Base-by-base conservation (phyloP, 2,113 vertebrate species). In the Puffinus mauretanicus region DNA sequence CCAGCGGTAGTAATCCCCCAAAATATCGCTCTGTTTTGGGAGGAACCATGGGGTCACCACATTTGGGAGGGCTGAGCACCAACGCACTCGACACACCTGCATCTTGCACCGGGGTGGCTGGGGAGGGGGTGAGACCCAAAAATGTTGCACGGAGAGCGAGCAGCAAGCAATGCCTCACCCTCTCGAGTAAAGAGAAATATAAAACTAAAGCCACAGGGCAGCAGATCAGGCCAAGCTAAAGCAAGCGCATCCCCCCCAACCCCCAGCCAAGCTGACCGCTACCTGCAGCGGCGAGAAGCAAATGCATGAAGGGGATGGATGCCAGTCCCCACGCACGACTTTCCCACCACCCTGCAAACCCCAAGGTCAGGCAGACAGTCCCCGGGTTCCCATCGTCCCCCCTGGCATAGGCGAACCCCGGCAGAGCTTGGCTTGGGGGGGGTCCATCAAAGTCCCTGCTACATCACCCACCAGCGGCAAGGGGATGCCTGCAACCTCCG, bases 71-170 rank as follows among this genome's bases (percentile, higher is more conserved):
- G 16, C 11, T 38, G 75, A 94, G 86, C 52, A 51, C 52, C 27
- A 20, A 10, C 0, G 0, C 46, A 10, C 38, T 32, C 11, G 2
- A 21, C 60, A 19, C 36, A n/a, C 14, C 40, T 2, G 16, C 2
- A 20, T 7, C 84, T 11, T 11, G 64, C 46, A 62, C 25, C 0
- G 0, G 42, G n/a, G 21, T 1, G n/a, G 58, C 34, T 7, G 6
- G 21, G 13, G 12, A 10, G 34, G 16, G 29, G 14, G 6, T 2
- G 26, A 77, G 18, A 72, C 29, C 11, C 84, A 30, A 42, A 29
- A 60, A 4, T 3, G 10, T 13, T 13, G 16, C 51, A 13, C 0
- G 5, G n/a, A 15, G 25, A 54, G 73, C 16, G 3, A n/a, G 60
- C 24, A 85, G 11, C 27, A n/a, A 73, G 64, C 36, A 18, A 44